Base-by-base conservation (phyloP, 2,113 vertebrate species). In the Anolis carolinensis region DNA sequence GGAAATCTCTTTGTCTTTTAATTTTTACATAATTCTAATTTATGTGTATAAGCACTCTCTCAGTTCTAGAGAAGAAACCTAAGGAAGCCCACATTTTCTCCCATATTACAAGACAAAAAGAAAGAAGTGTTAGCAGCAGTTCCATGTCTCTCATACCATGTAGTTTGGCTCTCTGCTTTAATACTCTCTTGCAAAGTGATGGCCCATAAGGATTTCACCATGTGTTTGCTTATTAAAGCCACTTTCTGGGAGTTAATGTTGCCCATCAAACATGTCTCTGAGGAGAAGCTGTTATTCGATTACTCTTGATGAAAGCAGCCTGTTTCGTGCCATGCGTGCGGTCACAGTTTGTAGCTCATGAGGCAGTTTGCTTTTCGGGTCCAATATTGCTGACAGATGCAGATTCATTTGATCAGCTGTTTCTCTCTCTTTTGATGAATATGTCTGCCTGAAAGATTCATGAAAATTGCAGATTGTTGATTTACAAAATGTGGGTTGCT, bases 201-300 rank as follows among this genome's bases (percentile, higher is more conserved):
- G 23, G 13, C n/a, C 39, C 52, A 87, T 79, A 78, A 79, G 87
- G 50, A 82, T 90, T 92, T 92, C 30, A n/a, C 50, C 79, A 63
- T 85, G 86, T 83, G 23, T 92, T 92, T 94, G 70, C 84, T 94
- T 93, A 91, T 82, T 91, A 89, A 92, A 89, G 67, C 5, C 10
- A 27, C 87, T 92, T 91, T 80, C 75, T 81, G 74, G 74, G 82
- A 79, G 65, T 25, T 48, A 87, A 84, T 77, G 75, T 44, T 4
- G 87, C 70, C 21, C 9, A 30, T 86, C 23, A 76, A 88, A 90
- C 5, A 1, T 59, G n/a, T n/a, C 82, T 88, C 82, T 87, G 13
- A 89, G 87, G 85, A 88, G 88, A 86, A 21, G 30, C 79, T 63
- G 81, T 89, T n/a, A 92, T 91, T 87, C 75, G 18, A 89, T 89